Evolutionary conservation across 2,113 vertebrate genomes (phyloP).

Genomic region (Balaeniceps rex): DNA sequence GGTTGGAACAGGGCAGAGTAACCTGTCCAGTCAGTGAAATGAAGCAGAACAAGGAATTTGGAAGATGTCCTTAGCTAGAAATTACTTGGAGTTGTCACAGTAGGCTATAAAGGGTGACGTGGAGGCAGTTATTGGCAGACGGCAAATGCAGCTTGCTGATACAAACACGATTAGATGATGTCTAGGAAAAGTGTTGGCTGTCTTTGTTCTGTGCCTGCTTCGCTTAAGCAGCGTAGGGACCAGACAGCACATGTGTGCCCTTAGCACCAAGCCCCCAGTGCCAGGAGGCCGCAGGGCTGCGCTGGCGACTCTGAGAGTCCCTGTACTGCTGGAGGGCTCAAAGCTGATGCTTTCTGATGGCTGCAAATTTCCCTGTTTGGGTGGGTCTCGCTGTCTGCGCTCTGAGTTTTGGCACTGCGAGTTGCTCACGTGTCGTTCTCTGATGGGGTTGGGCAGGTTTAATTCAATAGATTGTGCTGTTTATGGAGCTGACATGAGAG

Average conservation of each 20-base stretch:
- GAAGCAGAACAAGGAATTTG: not conserved
- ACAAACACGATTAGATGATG: not conserved
- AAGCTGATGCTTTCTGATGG: not conserved
- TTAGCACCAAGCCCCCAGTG: no score
- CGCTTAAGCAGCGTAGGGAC: rapidly evolving
- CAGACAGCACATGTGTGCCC: rapidly evolving
- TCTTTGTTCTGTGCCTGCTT: not conserved
- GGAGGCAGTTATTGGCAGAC: not conserved
- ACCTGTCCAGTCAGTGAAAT: not conserved
- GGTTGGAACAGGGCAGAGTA: not conserved
- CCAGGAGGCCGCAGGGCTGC: rapidly evolving
- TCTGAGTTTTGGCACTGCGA: not conserved
- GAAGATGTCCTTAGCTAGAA: not conserved
- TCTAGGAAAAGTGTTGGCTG: not conserved
- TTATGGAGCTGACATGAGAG: not conserved
- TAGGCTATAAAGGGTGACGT: not conserved
- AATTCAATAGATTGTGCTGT: not conserved
- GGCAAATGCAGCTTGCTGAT: not conserved
- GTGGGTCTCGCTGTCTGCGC: not conserved
- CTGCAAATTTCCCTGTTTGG: not conserved
- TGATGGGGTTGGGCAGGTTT: not conserved
- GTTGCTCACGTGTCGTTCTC: not conserved
- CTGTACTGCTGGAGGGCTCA: rapidly evolving
- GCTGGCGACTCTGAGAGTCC: not conserved
- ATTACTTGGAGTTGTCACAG: not conserved